A percentile compares a stretch with the other conserved stretches of the same genome.
These are phyloP conservation scores for Labeo rohita DNA, from an alignment of 2,113 vertebrate genomes.

Conservation along the genomic window DNA sequence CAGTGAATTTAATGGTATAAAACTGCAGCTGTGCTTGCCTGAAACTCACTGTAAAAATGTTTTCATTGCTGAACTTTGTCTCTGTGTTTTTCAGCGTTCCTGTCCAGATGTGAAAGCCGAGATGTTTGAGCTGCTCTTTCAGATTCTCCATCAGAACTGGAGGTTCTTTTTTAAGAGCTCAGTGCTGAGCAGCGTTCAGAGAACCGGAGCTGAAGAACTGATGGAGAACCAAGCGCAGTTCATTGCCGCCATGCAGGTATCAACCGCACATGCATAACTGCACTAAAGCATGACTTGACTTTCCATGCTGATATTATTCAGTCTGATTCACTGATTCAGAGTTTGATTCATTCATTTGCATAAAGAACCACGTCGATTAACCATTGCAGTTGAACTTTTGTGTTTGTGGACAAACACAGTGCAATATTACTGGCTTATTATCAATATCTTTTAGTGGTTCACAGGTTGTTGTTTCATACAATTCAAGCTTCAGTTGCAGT, in stretches of 20 bases:
- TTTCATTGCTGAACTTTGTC: not conserved
- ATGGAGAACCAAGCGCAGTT: constrained; percentile 98
- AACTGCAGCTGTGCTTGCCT: not conserved
- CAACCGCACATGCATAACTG: not conserved
- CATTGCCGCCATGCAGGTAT: constrained; percentile 96
- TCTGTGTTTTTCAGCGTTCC: constrained; percentile 78
- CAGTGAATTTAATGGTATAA: no score
- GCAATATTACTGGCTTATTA: not conserved
- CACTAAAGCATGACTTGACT: not conserved
- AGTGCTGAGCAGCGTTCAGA: constrained; percentile 90
- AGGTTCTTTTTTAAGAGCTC: constrained; percentile 97
- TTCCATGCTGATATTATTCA: not conserved
- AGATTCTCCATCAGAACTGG: constrained; percentile 97
- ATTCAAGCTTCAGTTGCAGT: not conserved
- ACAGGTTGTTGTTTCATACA: not conserved
- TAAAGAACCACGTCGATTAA: not conserved
- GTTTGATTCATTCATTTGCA: not conserved
- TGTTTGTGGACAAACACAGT: no score
- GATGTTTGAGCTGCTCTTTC: constrained; percentile 95
- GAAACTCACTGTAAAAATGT: not conserved
- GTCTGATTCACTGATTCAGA: no score
- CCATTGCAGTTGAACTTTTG: no score
- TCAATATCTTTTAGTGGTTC: not conserved
- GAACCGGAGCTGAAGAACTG: constrained; percentile 85
- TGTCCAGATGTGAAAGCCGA: constrained; percentile 97